These are phyloP conservation scores for Lytechinus pictus DNA, from an alignment of 35 echinoderm and acorn worm genomes.

Conservation along the genomic window DNA sequence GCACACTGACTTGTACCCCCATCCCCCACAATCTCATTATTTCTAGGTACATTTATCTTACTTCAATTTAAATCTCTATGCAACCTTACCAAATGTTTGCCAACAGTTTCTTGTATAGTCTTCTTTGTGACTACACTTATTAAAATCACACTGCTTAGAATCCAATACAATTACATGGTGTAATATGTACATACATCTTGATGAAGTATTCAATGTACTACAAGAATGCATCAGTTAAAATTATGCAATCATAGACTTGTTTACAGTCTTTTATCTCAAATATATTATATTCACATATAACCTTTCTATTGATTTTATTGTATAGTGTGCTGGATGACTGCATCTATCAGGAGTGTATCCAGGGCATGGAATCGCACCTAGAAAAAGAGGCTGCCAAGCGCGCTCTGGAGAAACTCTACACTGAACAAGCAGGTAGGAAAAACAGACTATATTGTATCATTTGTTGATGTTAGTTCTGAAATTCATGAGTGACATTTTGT, in stretches of 20 bases:
- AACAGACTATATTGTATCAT: background rate
- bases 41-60: too few relatives aligned
- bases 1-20: too few relatives aligned
- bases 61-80: too few relatives aligned
- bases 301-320: background rate
- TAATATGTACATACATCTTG: too few relatives aligned
- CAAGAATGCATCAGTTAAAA: background rate
- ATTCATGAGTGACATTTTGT: too few relatives aligned
- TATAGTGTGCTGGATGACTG: constrained; percentile 81
- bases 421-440: constrained; percentile 74
- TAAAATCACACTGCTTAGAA: background rate
- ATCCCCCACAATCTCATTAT: too few relatives aligned
- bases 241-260: background rate
- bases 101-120: constrained; percentile 23
- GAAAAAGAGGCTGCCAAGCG: constrained; percentile 83
- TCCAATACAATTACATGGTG: too few relatives aligned
- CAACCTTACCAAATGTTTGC: too few relatives aligned
- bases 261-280: background rate
- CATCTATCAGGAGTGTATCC: constrained; percentile 77
- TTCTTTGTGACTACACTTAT: constrained; percentile 70
- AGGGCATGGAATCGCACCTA: constrained; percentile 61
- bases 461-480: background rate
- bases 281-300: background rate
- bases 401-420: constrained; percentile 85
- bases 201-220: background rate